Evolutionary conservation across 1,140 invertebrate genomes (phyloP).

Genomic region (Helicoverpa zea): DNA sequence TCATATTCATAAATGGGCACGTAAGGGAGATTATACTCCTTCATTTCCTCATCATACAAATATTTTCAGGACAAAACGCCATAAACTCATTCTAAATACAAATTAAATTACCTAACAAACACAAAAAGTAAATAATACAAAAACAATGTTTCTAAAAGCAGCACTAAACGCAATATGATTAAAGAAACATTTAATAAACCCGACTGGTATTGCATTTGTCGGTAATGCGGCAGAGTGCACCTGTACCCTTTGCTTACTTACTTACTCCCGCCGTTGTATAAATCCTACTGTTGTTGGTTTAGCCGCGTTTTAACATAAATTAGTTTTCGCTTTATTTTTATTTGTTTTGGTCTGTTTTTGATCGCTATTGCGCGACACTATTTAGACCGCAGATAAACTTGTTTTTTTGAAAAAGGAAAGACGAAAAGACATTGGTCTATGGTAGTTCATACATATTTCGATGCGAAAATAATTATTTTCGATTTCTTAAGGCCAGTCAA

Average conservation of each 20-base stretch:
- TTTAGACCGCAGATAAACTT: too few relatives aligned
- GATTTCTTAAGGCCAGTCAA: too few relatives aligned
- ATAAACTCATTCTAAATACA: neutral
- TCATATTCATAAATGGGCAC: too few relatives aligned
- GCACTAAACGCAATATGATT: neutral
- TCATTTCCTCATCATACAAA: too few relatives aligned
- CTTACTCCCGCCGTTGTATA: neutral
- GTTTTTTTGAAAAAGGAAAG: too few relatives aligned
- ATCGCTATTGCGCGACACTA: too few relatives aligned
- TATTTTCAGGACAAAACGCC: too few relatives aligned
- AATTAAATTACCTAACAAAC: neutral
- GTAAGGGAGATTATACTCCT: too few relatives aligned
- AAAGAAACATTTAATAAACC: slow-evolving; percentile 30
- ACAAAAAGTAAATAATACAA: neutral
- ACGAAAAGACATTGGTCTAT: too few relatives aligned
- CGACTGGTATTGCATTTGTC: slow-evolving; percentile 24
- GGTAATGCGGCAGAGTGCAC: slow-evolving; percentile 24
- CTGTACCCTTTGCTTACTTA: slow-evolving; percentile 19
- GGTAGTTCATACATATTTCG: too few relatives aligned
- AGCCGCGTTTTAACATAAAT: slow-evolving; percentile 29
- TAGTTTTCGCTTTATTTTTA: neutral
- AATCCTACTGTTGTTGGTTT: slow-evolving; percentile 26
- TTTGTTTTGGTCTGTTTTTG: neutral
- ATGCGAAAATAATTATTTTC: too few relatives aligned
- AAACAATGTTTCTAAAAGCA: neutral